These are phyloP conservation scores for Sarotherodon lohbergeri DNA, from an alignment of 2,113 vertebrate genomes.

Conservation along the genomic window DNA sequence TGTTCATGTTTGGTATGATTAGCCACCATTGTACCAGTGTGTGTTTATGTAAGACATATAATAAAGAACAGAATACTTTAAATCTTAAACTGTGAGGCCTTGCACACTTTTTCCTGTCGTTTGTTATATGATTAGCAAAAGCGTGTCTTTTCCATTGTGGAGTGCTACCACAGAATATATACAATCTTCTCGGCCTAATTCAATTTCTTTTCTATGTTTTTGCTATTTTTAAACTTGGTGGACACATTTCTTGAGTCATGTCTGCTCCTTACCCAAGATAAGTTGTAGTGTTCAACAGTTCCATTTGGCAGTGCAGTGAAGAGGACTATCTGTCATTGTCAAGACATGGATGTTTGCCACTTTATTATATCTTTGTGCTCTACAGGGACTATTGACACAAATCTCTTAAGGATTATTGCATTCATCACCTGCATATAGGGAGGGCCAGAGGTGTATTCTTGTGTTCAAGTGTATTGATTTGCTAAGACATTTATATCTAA, in stretches of 20 bases:
- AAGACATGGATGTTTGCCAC: constrained; percentile 73
- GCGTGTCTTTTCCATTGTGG: background rate
- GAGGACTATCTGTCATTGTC: constrained; percentile 71
- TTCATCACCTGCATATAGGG: constrained; percentile 1
- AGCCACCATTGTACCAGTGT: background rate
- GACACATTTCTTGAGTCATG: constrained; percentile 32
- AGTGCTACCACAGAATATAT: background rate
- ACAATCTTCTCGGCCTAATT: background rate
- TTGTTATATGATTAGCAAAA: background rate
- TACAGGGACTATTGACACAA: constrained; percentile 66
- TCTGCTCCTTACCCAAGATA: constrained; percentile 54
- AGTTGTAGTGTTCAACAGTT: constrained; percentile 61
- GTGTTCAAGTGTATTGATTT: background rate
- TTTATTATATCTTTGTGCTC: constrained; percentile 71
- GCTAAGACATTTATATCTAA: background rate
- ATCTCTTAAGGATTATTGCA: constrained; percentile 58
- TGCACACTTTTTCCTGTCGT: background rate
- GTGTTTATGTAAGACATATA: background rate
- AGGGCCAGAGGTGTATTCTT: background rate
- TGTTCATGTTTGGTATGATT: background rate
- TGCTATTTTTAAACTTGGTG: constrained; percentile 33
- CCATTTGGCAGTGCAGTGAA: constrained; percentile 64
- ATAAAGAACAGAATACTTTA: background rate
- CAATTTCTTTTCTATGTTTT: constrained; percentile 5
- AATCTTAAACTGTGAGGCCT: background rate